Conservation (phyloP, 2,113 vertebrate genomes). For the Petaurus breviceps region DNA sequence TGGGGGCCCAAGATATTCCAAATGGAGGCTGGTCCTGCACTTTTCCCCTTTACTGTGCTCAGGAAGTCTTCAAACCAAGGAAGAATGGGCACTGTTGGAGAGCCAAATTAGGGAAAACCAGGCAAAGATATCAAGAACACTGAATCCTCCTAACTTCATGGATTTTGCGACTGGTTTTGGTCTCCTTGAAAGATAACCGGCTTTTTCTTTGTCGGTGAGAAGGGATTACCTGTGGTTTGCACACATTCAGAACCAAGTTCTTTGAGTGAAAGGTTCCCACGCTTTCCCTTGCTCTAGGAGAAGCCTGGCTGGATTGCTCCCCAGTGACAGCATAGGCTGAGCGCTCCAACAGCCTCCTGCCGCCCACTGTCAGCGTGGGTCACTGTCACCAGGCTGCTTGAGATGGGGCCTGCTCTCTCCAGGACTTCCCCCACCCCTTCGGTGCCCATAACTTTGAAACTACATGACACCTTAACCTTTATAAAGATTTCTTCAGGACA, state of each 20-base stretch:
- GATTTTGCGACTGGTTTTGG: slow-evolving; percentile 50
- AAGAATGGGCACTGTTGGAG: slow-evolving; percentile 18
- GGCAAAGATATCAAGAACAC: slow-evolving; percentile 31
- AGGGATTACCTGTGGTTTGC: background rate
- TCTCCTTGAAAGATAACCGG: background rate
- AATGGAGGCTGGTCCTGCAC: background rate
- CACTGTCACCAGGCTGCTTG: slow-evolving; percentile 86
- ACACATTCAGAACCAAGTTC: slow-evolving; percentile 36
- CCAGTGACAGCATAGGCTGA: slow-evolving; percentile 81
- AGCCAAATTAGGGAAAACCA: slow-evolving; percentile 12
- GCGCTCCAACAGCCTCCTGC: slow-evolving; percentile 85
- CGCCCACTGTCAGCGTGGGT: slow-evolving; percentile 88
- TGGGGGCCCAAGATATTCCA: background rate
- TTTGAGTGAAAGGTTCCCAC: slow-evolving; percentile 61
- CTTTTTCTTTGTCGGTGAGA: background rate
- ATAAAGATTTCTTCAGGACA: slow-evolving; percentile 89
- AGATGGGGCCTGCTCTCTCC: slow-evolving; percentile 83
- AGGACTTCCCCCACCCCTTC: slow-evolving; percentile 78
- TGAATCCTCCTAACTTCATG: slow-evolving; percentile 46
- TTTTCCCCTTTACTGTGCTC: background rate
- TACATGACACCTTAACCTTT: slow-evolving; percentile 93
- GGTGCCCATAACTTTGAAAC: slow-evolving; percentile 85
- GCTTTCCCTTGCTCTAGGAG: slow-evolving; percentile 68
- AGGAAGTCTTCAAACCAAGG: background rate
- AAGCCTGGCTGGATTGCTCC: slow-evolving; percentile 75